Evolutionary conservation across 2,888 invertebrate genomes (phyloP).

Genomic region (Celastrina argiolus): DNA sequence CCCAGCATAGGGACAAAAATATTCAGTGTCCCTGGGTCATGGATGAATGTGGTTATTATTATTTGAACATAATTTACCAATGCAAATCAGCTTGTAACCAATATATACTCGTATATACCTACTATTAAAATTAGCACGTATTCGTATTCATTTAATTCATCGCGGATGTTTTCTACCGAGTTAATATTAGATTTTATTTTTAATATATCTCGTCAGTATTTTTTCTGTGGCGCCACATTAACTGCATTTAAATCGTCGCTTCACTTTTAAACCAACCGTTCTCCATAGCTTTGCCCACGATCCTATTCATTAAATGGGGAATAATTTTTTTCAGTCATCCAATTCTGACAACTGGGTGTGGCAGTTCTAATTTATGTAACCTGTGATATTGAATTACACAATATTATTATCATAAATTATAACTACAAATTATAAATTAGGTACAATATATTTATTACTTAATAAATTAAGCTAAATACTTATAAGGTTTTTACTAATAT

Average conservation of each 20-base stretch:
- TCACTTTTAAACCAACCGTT: background rate
- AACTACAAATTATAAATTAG: background rate
- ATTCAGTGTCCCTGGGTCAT: too few relatives aligned
- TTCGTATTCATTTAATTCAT: background rate
- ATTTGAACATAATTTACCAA: too few relatives aligned
- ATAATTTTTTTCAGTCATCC: background rate
- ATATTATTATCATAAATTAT: background rate
- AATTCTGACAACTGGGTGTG: background rate
- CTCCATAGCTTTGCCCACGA: background rate
- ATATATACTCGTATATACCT: too few relatives aligned
- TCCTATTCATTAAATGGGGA: background rate
- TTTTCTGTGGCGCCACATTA: constrained; percentile 30
- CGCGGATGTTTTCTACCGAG: constrained; percentile 2
- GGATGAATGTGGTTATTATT: too few relatives aligned
- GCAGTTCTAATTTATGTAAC: background rate
- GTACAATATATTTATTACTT: background rate
- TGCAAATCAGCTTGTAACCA: too few relatives aligned
- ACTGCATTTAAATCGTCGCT: constrained; percentile 14
- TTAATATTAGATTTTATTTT: constrained; percentile 22
- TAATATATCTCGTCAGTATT: background rate
- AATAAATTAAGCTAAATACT: too few relatives aligned
- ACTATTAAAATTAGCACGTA: background rate
- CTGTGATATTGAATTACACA: background rate
- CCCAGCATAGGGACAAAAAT: too few relatives aligned
- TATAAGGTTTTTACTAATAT: too few relatives aligned